Conservation (phyloP, 2,113 vertebrate species). For the Merops nubicus region DNA sequence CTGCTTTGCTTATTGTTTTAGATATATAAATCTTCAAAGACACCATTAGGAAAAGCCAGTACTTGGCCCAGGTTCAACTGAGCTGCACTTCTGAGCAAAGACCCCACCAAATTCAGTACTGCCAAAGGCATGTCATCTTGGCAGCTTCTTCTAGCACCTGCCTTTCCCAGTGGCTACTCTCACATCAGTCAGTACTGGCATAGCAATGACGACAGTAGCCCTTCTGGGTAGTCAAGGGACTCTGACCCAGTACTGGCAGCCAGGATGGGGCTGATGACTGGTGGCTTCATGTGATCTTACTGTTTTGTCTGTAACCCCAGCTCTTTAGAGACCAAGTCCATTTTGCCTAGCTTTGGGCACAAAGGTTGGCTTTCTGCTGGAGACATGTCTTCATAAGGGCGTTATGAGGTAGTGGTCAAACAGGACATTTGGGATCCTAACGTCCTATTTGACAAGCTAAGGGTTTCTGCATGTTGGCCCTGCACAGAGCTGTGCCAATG, state of each 20-base stretch:
- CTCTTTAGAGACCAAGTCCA: neutral
- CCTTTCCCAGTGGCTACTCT: neutral
- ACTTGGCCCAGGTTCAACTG: neutral
- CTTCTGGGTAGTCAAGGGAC: neutral
- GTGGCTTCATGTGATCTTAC: fast-evolving
- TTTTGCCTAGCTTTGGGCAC: neutral
- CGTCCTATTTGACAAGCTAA: neutral
- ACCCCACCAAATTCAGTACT: neutral
- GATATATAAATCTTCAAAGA: neutral
- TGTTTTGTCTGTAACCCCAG: neutral
- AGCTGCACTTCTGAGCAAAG: neutral
- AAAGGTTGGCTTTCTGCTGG: neutral
- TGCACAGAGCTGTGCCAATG: neutral
- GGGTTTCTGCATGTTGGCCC: neutral
- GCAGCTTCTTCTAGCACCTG: neutral
- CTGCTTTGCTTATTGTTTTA: conserved; percentile 35
- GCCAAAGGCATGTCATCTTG: neutral
- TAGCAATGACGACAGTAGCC: neutral
- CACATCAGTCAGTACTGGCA: fast-evolving
- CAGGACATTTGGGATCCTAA: neutral
- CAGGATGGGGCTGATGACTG: neutral
- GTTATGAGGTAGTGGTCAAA: neutral
- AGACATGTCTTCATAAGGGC: neutral
- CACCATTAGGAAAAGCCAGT: neutral
- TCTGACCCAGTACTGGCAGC: neutral